phyloP scores from a whole-genome alignment of 2,888 invertebrate genomes.

The Callyntrura sp. region DNA sequence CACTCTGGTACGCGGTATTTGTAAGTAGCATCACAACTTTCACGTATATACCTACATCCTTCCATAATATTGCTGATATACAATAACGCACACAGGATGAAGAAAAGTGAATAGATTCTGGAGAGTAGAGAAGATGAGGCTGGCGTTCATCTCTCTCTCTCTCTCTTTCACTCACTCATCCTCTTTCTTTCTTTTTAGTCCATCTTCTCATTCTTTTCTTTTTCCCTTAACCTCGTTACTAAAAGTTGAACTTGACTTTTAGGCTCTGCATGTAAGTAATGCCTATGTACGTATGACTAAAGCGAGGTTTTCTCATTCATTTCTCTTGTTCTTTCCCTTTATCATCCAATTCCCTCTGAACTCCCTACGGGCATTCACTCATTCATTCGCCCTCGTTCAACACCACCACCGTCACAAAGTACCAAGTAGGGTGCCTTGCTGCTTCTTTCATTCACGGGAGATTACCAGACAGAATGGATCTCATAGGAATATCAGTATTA shows the following conservation, averaged over 20 bases:
- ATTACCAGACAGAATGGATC: conserved; percentile 55
- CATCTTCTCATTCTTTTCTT: conserved; percentile 50
- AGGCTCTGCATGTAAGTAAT: conserved; percentile 24
- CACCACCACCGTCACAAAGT: conserved; percentile 5
- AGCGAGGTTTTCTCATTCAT: conserved; percentile 50
- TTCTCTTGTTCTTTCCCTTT: conserved; percentile 50
- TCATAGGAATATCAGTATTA: conserved; percentile 25
- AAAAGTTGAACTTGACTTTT: conserved; percentile 77
- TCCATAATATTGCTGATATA: neutral
- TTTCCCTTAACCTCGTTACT: conserved; percentile 71
- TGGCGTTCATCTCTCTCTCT: neutral
- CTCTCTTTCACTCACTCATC: conserved; percentile 55
- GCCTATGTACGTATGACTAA: conserved; percentile 2
- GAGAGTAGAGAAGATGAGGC: conserved; percentile 53
- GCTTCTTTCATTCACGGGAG: conserved; percentile 47
- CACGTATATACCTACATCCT: neutral
- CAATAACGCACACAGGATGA: neutral
- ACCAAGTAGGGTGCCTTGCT: conserved; percentile 14
- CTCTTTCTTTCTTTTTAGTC: conserved; percentile 46
- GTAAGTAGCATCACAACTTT: neutral
- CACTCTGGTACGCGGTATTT: conserved; percentile 37
- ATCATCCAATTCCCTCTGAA: conserved; percentile 67
- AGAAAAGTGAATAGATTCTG: conserved; percentile 54
- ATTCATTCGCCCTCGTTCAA: conserved; percentile 59
- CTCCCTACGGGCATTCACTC: conserved; percentile 72